Conservation (phyloP, 2,113 vertebrate species). For the Pelecanus crispus region DNA sequence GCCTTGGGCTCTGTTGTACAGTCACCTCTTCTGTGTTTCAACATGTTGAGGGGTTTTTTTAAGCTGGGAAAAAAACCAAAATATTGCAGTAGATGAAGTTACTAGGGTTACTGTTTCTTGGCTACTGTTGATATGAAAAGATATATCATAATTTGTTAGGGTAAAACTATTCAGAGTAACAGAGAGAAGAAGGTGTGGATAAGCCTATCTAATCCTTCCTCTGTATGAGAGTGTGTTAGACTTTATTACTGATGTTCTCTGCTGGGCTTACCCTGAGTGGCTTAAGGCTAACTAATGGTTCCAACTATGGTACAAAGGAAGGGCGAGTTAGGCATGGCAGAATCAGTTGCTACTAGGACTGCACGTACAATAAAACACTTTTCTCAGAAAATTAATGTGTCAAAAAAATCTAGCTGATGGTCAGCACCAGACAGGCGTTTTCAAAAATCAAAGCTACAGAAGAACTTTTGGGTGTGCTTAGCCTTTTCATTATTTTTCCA, state of each 20-base stretch:
- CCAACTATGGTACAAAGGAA: background rate
- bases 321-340: background rate
- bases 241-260: background rate
- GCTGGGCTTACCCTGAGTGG: background rate
- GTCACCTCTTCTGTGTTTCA: slow-evolving; percentile 50
- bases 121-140: background rate
- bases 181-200: background rate
- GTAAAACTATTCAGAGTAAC: background rate
- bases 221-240: background rate
- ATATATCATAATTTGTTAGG: background rate
- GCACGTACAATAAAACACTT: background rate
- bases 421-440: background rate
- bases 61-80: background rate
- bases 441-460: background rate
- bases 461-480: background rate
- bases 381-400: background rate
- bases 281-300: background rate
- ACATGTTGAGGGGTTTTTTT: slow-evolving; percentile 2
- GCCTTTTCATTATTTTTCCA: background rate
- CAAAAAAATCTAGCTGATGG: background rate
- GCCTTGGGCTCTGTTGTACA: slow-evolving; percentile 50
- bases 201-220: background rate
- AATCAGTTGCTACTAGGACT: background rate
- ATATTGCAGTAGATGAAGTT: slow-evolving; percentile 47
- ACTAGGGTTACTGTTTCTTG: slow-evolving; percentile 45